Conservation (phyloP, 2,888 invertebrate species). For the Lutraria lutraria region DNA sequence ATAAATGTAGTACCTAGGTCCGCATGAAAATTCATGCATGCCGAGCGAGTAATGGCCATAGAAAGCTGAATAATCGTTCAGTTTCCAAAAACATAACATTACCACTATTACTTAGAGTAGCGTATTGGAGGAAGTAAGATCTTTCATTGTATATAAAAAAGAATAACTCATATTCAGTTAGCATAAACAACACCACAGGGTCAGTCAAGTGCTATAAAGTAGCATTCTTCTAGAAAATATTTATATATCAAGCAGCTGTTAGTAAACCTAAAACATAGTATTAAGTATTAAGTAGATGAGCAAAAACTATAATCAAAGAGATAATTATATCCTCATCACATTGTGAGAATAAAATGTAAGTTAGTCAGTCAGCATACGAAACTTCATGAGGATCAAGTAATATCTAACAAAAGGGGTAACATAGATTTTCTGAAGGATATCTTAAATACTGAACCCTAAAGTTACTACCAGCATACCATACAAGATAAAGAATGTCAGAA, state of each 20-base stretch:
- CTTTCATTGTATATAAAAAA: too few species aligned
- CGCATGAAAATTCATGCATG: too few species aligned
- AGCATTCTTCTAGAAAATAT: constrained; percentile 7
- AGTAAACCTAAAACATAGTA: background rate
- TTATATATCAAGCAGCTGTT: constrained; percentile 4
- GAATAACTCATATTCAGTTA: background rate
- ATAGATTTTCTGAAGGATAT: too few species aligned
- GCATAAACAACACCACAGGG: background rate
- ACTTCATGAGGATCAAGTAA: background rate
- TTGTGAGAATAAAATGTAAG: background rate
- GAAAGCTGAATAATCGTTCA: too few species aligned
- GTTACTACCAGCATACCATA: too few species aligned
- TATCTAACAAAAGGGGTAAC: background rate
- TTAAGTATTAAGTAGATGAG: background rate
- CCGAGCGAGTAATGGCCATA: too few species aligned
- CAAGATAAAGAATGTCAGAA: too few species aligned
- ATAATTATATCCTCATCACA: background rate
- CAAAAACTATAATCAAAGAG: background rate
- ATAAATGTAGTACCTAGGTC: too few species aligned
- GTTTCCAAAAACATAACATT: too few species aligned
- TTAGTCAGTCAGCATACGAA: background rate
- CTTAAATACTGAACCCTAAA: too few species aligned
- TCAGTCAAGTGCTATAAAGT: constrained; percentile 1
- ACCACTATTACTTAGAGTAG: too few species aligned
- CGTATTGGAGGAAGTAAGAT: too few species aligned